phyloP scores from a whole-genome alignment of 1,140 invertebrate genomes.

The Drosophila virilis region DNA sequence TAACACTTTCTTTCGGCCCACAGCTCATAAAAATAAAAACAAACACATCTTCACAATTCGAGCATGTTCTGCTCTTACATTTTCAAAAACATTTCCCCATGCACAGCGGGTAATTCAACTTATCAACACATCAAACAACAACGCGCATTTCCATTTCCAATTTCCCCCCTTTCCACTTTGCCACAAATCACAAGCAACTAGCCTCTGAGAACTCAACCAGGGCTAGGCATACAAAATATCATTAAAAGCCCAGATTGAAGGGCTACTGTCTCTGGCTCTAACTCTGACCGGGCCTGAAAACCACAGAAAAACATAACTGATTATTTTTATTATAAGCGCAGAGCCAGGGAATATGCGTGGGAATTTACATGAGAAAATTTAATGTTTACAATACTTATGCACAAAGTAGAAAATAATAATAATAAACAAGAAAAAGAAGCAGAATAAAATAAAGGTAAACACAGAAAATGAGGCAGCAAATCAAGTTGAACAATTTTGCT shows the following conservation, averaged over 20 bases:
- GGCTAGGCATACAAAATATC: slow-evolving; percentile 8
- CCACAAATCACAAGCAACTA: slow-evolving; percentile 9
- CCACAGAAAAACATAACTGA: slow-evolving; percentile 50
- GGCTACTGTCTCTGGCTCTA: slow-evolving; percentile 30
- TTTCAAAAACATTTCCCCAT: slow-evolving; percentile 12
- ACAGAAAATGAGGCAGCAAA: slow-evolving; percentile 53
- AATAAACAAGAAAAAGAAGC: slow-evolving; percentile 13
- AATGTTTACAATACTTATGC: slow-evolving; percentile 55
- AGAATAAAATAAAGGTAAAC: slow-evolving; percentile 36
- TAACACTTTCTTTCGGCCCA: slow-evolving; percentile 34
- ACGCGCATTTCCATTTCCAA: slow-evolving; percentile 8
- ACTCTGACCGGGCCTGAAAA: slow-evolving; percentile 30
- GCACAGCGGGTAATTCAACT: slow-evolving; percentile 43
- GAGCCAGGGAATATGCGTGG: slow-evolving; percentile 68
- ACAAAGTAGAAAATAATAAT: slow-evolving; percentile 50
- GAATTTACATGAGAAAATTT: slow-evolving; percentile 69
- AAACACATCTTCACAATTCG: slow-evolving; percentile 27
- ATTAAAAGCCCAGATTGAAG: slow-evolving; percentile 34
- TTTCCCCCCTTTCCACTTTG: not conserved
- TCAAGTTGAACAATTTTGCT: slow-evolving; percentile 73
- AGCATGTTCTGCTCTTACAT: slow-evolving; percentile 17
- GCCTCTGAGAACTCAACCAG: slow-evolving; percentile 39
- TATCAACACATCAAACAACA: slow-evolving; percentile 41
- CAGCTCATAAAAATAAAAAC: slow-evolving; percentile 40
- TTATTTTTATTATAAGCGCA: slow-evolving; percentile 61